phyloP scores from a whole-genome alignment of 2,113 vertebrate species.

The Oncorhynchus masou region DNA sequence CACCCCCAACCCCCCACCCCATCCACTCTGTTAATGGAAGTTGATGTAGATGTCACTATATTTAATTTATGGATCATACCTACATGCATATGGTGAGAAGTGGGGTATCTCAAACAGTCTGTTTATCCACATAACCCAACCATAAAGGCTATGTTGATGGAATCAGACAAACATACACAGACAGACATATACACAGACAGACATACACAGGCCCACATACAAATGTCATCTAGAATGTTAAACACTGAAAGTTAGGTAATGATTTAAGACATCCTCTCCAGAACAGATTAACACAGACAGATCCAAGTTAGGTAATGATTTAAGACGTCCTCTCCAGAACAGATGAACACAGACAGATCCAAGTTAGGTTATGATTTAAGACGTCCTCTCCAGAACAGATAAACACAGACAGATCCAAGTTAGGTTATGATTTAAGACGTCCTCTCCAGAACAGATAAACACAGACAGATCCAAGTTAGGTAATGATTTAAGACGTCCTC shows the following conservation, averaged over 20 bases:
- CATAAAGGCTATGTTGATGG: constrained; percentile 29
- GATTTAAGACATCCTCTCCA: background rate
- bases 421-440: background rate
- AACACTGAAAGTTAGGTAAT: too few relatives aligned
- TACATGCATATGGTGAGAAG: constrained; percentile 6
- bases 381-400: background rate
- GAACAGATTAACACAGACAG: background rate
- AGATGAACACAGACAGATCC: background rate
- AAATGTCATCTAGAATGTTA: too few relatives aligned
- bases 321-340: background rate
- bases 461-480: background rate
- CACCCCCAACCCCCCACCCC: background rate
- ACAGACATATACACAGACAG: too few relatives aligned
- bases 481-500: background rate
- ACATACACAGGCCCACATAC: background rate
- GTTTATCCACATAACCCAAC: constrained; percentile 43
- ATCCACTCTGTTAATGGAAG: constrained; percentile 37
- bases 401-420: background rate
- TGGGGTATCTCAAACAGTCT: constrained; percentile 11
- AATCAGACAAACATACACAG: background rate
- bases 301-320: background rate
- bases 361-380: too few relatives aligned
- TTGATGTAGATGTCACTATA: constrained; percentile 21
- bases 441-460: background rate
- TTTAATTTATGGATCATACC: constrained; percentile 10